Percentiles rank a stretch among this genome's conserved stretches.
Evolutionary conservation across 2,888 invertebrate genomes (phyloP).

Genomic region (Geophilus truncorum): DNA sequence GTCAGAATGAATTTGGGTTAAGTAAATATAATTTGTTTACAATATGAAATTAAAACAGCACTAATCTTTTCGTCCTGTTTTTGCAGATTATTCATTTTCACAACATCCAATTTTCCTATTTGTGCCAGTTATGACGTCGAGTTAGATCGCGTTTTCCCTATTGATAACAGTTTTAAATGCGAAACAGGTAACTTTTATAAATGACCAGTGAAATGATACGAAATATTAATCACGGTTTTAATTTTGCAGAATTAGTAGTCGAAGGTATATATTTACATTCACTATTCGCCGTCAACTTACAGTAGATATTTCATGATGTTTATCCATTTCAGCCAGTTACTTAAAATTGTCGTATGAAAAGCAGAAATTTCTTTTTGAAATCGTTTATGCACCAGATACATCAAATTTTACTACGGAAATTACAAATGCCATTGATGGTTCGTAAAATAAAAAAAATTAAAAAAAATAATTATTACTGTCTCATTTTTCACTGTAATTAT

Average conservation of each 20-base stretch:
- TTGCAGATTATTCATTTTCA: conserved; percentile 54
- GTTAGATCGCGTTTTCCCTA: conserved; percentile 72
- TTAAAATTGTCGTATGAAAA: conserved; percentile 56
- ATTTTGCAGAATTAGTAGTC: neutral
- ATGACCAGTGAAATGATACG: too few species aligned
- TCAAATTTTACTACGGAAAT: conserved; percentile 69
- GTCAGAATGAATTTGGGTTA: conserved; percentile 53
- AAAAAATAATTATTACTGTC: too few species aligned
- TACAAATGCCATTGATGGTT: conserved; percentile 66
- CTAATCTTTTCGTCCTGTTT: neutral
- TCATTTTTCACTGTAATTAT: neutral
- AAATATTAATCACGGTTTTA: neutral
- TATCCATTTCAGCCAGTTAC: conserved; percentile 50
- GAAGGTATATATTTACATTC: neutral
- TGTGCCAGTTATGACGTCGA: conserved; percentile 63
- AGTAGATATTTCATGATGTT: too few species aligned
- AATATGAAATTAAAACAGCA: neutral
- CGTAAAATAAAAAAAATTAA: too few species aligned
- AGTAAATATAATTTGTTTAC: neutral
- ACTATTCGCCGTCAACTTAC: too few species aligned
- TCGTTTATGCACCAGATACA: conserved; percentile 58
- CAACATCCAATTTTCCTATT: conserved; percentile 46
- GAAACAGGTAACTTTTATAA: conserved; percentile 58
- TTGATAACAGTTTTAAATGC: conserved; percentile 73
- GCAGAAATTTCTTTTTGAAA: conserved; percentile 54